Conservation (phyloP, 2,888 invertebrate genomes). For the Pedicia rivosa region DNA sequence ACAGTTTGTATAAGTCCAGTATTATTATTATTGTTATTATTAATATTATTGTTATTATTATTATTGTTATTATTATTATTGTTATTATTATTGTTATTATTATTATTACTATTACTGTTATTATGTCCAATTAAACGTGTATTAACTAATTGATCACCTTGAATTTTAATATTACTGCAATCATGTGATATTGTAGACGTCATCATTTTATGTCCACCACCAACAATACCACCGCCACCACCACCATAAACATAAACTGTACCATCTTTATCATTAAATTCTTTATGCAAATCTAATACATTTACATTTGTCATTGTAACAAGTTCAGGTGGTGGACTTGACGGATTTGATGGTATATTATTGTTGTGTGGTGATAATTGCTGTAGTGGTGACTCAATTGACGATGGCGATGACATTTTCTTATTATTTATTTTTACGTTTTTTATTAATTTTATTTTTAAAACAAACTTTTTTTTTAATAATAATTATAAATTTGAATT, state of each 20-base stretch:
- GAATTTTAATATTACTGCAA: background rate
- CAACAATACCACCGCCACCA: background rate
- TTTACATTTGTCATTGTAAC: constrained; percentile 82
- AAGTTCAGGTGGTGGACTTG: constrained; percentile 56
- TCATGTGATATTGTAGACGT: background rate
- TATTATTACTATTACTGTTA: background rate
- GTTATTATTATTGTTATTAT: background rate
- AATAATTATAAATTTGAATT: no score
- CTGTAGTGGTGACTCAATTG: background rate
- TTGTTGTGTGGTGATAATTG: no score
- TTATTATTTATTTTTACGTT: no score
- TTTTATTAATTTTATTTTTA: no score
- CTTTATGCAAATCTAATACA: constrained; percentile 47
- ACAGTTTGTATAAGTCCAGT: no score
- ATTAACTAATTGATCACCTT: constrained; percentile 28
- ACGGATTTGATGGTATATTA: no score
- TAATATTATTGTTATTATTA: constrained; percentile 1
- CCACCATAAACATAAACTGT: constrained; percentile 27
- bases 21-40: constrained; percentile 1
- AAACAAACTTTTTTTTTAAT: no score
- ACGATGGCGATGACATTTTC: constrained; percentile 17
- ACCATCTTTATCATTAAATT: constrained; percentile 24
- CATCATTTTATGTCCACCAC: background rate
- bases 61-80: background rate
- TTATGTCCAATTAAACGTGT: constrained; percentile 19